Percentiles rank a stretch among this genome's conserved stretches.
phyloP scores from a whole-genome alignment of 1,140 invertebrate species.

The Drosophila kikkawai region DNA sequence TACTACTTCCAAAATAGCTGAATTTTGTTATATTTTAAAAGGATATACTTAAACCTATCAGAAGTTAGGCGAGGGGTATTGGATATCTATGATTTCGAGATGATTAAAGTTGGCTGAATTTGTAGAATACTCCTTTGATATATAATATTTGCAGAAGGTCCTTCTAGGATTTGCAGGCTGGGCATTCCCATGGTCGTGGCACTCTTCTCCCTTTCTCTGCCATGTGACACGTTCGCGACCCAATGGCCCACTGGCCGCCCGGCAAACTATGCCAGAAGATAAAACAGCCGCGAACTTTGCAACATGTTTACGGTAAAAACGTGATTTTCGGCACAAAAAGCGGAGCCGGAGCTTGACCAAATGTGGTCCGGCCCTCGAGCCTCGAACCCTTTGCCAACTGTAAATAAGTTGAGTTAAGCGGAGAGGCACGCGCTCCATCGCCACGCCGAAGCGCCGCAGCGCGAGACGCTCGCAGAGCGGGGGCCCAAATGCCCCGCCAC shows the following conservation, averaged over 20 bases:
- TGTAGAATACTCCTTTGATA: too few relatives aligned
- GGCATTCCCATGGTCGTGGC: background rate
- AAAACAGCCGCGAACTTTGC: slow-evolving; percentile 79
- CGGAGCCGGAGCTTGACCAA: slow-evolving; percentile 59
- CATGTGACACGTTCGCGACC: slow-evolving; percentile 66
- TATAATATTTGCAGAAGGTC: too few relatives aligned
- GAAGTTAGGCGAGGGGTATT: too few relatives aligned
- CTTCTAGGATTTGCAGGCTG: background rate
- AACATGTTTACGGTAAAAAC: slow-evolving; percentile 84
- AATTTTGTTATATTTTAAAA: too few relatives aligned
- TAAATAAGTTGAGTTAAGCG: slow-evolving; percentile 80
- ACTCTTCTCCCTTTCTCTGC: background rate
- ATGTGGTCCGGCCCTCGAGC: slow-evolving; percentile 66
- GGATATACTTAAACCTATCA: too few relatives aligned
- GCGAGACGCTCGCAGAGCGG: slow-evolving; percentile 4
- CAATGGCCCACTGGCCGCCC: slow-evolving; percentile 37
- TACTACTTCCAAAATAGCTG: too few relatives aligned
- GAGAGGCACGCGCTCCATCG: slow-evolving; percentile 48
- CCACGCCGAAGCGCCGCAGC: slow-evolving; percentile 1
- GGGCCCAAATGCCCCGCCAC: slow-evolving; percentile 23
- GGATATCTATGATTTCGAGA: too few relatives aligned
- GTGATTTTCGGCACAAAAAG: slow-evolving; percentile 80
- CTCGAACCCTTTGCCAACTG: slow-evolving; percentile 68
- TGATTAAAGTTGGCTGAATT: too few relatives aligned
- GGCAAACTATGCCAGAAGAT: slow-evolving; percentile 72